Base-by-base conservation (phyloP, 2,797 vertebrate species). In the Rhinogobio ventralis region DNA sequence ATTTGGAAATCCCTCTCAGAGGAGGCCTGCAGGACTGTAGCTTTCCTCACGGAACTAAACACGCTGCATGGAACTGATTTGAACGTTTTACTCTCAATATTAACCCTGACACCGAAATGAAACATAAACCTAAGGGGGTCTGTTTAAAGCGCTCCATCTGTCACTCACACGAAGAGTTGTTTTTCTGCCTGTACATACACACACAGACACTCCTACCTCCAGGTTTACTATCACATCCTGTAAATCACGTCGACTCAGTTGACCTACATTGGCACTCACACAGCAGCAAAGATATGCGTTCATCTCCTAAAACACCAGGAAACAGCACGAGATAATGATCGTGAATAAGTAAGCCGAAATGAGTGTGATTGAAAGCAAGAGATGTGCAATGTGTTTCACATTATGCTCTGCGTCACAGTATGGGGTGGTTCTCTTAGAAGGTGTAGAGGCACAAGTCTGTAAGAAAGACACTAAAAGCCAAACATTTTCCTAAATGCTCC, bases 101-200 rank as follows among this genome's bases (percentile, higher is more conserved):
- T 84, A 90, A 90, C 89, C 82, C 69, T 88, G 93, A 93, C 92
- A 92, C 55, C 92, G 90, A 88, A 91, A 87, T 66, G 86, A 86
- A 90, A 90, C 91, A 20, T 8, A 82, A 89, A 87, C 89, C 89
- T 89, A 90, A 89, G 91, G 91, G 86, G 91, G 92, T 89, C 87
- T 91, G 73, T 76, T 90, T 88, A 82, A 80, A 86, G 36, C 68
- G 73, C 66, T 69, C 91, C 85, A 89, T 80, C 39, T 90, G 83
- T 88, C 89, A 28, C 75, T 88, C 23, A 79, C 30, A 69, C 30
- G 42, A 62, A 84, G 71, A 66, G 68, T 72, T 66, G 71, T 75
- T 79, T 42, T 72, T 90, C 84, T 80, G 60, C 79, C 89, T 20
- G 79, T 57, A 85, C 87, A 64, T 86, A 87, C 86, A 69, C 39